These are phyloP conservation scores for Caenorhabditis sp. DNA, from an alignment of 2,888 invertebrate genomes.

Conservation along the genomic window DNA sequence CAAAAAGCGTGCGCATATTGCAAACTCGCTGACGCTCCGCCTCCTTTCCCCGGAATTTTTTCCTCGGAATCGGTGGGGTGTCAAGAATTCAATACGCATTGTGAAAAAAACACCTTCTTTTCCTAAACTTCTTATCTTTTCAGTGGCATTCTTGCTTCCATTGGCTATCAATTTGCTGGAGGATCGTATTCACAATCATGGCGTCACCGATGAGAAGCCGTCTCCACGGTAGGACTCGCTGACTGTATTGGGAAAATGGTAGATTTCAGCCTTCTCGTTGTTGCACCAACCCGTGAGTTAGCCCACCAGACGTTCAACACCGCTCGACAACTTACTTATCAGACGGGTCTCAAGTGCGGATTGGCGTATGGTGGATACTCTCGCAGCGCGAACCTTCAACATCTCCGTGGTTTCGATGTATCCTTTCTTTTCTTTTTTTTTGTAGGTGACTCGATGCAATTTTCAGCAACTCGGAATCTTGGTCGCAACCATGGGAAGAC, in stretches of 20 bases:
- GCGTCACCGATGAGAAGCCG: constrained; percentile 25
- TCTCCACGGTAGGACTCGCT: constrained; percentile 32
- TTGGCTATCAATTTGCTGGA: constrained; percentile 43
- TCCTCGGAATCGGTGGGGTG: too few species aligned
- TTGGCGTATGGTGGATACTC: constrained; percentile 54
- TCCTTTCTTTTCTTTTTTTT: not conserved
- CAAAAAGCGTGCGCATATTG: too few species aligned
- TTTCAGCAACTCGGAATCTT: constrained; percentile 49
- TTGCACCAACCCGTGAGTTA: constrained; percentile 58
- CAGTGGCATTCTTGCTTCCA: constrained; percentile 59
- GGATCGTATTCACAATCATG: constrained; percentile 4
- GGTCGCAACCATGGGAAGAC: constrained; percentile 58
- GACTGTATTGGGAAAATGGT: not conserved
- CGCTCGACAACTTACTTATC: constrained; percentile 44
- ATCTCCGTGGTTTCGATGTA: constrained; percentile 31
- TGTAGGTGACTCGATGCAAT: not conserved
- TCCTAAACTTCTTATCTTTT: too few species aligned
- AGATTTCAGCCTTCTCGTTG: constrained; percentile 37
- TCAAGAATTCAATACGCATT: too few species aligned
- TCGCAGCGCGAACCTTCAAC: constrained; percentile 50
- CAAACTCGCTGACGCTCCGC: too few species aligned
- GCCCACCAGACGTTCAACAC: constrained; percentile 54
- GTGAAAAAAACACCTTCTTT: too few species aligned
- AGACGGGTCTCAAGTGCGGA: constrained; percentile 45
- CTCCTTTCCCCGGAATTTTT: too few species aligned